Evolutionary conservation across 2,113 vertebrate species (phyloP).

Genomic region (Emydocephalus ijimae): DNA sequence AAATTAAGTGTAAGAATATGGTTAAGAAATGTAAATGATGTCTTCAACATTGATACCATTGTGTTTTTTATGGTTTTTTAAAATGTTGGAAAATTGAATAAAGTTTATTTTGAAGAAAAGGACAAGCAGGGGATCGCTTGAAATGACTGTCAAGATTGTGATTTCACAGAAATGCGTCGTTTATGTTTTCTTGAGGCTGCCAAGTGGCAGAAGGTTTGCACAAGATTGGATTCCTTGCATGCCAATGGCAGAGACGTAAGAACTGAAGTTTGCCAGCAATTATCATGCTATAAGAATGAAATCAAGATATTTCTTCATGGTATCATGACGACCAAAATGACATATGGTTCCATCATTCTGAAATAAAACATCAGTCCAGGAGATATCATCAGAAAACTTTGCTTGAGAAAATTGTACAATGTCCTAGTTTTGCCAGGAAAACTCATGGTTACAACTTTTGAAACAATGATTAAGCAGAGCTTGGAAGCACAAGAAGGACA

Average conservation of each 20-base stretch:
- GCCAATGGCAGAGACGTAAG: neutral
- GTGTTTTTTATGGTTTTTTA: no score
- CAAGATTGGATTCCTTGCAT: neutral
- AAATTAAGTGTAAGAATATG: no score
- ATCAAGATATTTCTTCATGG: neutral
- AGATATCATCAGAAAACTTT: neutral
- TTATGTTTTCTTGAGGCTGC: neutral
- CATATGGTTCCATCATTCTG: neutral
- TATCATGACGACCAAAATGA: neutral
- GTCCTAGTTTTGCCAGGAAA: neutral
- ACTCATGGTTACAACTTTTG: neutral
- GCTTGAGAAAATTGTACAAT: neutral
- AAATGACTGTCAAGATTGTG: neutral
- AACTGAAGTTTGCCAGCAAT: neutral
- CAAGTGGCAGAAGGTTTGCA: neutral
- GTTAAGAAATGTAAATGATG: no score
- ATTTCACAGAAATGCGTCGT: neutral
- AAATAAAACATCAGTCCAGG: neutral
- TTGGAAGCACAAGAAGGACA: neutral
- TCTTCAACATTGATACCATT: no score
- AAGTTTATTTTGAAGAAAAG: neutral
- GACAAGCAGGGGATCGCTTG: neutral
- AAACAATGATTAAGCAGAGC: neutral
- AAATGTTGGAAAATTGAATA: no score
- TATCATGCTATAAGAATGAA: neutral